Evolutionary conservation across 2,797 vertebrate genomes (phyloP).

Genomic region (Antrozous pallidus): DNA sequence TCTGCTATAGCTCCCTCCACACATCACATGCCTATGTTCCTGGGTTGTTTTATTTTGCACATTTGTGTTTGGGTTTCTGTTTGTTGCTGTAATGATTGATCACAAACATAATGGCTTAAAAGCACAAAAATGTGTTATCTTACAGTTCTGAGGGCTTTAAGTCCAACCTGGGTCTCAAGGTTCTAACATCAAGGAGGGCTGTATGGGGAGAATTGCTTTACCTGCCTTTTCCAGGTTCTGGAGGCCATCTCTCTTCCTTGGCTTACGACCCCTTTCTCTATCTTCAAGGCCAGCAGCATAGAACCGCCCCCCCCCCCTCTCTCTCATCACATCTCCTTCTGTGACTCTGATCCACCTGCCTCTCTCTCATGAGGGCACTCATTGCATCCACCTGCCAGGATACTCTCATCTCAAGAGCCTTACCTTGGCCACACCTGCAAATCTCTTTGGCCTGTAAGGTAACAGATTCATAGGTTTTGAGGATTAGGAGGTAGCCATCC

Average conservation of each 20-base stretch:
- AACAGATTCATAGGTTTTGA: neutral
- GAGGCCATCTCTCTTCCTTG: neutral
- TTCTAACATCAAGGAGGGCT: neutral
- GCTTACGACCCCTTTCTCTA: neutral
- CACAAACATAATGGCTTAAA: neutral
- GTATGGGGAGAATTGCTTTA: neutral
- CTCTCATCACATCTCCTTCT: neutral
- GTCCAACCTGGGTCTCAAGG: neutral
- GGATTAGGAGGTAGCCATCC: neutral
- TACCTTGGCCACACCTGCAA: neutral
- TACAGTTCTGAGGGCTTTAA: neutral
- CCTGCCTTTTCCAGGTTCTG: neutral
- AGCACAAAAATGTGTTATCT: neutral
- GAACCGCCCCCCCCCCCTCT: too few relatives aligned
- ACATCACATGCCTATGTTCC: neutral
- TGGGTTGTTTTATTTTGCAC: accelerated
- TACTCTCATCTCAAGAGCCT: neutral
- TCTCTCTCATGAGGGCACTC: neutral
- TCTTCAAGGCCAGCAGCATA: neutral
- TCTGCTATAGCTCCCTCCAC: neutral
- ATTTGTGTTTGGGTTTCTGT: neutral
- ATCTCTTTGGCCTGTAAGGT: neutral
- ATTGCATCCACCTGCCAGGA: neutral
- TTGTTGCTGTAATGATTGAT: neutral
- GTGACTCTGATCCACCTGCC: neutral